These are phyloP conservation scores for Columba guinea DNA, from an alignment of 2,797 vertebrate genomes.

Conservation along the genomic window DNA sequence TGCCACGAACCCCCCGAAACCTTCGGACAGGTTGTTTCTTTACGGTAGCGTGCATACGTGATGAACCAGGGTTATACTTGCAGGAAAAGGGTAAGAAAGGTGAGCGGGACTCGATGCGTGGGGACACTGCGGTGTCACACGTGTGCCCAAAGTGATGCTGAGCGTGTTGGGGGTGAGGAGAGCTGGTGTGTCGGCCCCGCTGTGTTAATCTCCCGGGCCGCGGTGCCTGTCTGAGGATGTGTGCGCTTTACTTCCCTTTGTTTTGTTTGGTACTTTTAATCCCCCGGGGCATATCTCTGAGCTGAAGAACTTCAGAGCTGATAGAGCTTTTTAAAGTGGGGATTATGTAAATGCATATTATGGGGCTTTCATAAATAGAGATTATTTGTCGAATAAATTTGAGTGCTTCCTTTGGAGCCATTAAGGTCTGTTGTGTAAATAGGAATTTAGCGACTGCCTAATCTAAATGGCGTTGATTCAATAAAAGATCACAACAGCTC, in stretches of 20 bases:
- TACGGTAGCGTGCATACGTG: accelerated
- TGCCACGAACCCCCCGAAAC: background rate
- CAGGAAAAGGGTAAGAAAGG: background rate
- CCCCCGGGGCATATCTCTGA: slow-evolving; percentile 20
- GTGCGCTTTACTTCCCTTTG: background rate
- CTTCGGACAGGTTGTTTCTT: accelerated
- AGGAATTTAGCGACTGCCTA: slow-evolving; percentile 52
- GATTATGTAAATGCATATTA: slow-evolving; percentile 69
- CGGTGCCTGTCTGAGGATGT: background rate
- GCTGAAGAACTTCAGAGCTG: slow-evolving; percentile 52
- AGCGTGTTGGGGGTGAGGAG: background rate
- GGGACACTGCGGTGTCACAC: accelerated
- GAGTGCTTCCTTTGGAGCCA: slow-evolving; percentile 55
- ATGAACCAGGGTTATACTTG: accelerated
- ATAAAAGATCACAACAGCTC: slow-evolving; percentile 5
- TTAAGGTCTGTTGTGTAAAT: slow-evolving; percentile 61
- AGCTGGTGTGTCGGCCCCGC: background rate
- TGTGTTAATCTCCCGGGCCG: background rate
- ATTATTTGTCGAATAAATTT: slow-evolving; percentile 51
- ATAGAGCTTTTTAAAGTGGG: slow-evolving; percentile 49
- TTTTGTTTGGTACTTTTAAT: slow-evolving; percentile 37
- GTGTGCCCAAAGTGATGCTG: accelerated
- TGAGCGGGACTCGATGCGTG: accelerated
- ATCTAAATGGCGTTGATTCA: slow-evolving; percentile 50
- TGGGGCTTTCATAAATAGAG: slow-evolving; percentile 55